Percentiles rank a stretch among this genome's conserved stretches.
Conservation (phyloP, 2,888 invertebrate species). For the Cosmia trapezina region DNA sequence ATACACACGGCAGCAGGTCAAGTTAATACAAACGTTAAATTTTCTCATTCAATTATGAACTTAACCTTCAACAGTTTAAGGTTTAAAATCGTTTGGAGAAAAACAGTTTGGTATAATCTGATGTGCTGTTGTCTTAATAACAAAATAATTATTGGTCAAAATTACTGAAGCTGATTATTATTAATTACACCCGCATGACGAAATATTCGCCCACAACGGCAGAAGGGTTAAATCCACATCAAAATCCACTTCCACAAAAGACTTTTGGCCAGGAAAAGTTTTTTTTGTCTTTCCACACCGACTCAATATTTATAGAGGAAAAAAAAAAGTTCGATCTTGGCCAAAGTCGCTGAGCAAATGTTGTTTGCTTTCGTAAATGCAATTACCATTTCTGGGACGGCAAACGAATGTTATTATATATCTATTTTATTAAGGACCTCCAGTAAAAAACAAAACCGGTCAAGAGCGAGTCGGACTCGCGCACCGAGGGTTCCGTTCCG, state of each 20-base stretch:
- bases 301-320: slow-evolving; percentile 49
- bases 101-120: no score
- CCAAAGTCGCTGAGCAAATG: slow-evolving; percentile 32
- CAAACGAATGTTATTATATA: slow-evolving; percentile 19
- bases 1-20: no score
- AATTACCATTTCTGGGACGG: slow-evolving; percentile 34
- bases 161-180: background rate
- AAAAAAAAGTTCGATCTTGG: slow-evolving; percentile 23
- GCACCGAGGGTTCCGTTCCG: no score
- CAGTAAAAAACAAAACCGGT: slow-evolving; percentile 12
- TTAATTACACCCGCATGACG: background rate
- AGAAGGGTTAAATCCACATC: slow-evolving; percentile 25
- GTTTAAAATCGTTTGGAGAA: no score
- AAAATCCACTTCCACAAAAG: slow-evolving; percentile 35
- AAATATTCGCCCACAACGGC: slow-evolving; percentile 21
- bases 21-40: no score
- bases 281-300: slow-evolving; percentile 31
- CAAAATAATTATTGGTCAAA: background rate
- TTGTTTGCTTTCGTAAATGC: slow-evolving; percentile 50
- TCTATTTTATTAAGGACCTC: slow-evolving; percentile 26
- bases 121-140: no score
- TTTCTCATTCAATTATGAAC: no score
- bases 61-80: no score
- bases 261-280: slow-evolving; percentile 11
- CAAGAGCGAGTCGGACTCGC: no score